phyloP scores from a whole-genome alignment of 2,113 vertebrate genomes.

The Scalopus aquaticus region DNA sequence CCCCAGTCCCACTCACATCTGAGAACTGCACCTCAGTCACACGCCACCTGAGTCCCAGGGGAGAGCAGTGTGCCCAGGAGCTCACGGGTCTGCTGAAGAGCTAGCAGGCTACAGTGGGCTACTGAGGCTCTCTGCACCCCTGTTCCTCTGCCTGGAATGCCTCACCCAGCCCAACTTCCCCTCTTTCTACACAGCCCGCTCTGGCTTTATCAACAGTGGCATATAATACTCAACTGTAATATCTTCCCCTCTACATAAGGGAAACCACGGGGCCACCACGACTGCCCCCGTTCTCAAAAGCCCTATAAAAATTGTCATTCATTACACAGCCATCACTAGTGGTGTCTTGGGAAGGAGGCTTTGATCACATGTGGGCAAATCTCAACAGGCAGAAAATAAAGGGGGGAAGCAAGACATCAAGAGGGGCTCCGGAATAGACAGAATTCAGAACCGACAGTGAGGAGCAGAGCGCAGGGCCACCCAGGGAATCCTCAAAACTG shows the following conservation, averaged over 20 bases:
- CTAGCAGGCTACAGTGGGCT: not conserved
- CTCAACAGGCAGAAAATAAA: not conserved
- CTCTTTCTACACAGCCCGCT: not conserved
- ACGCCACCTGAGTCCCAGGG: not conserved
- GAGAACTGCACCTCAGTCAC: not conserved
- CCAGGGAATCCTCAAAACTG: not conserved
- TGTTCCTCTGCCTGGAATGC: not conserved
- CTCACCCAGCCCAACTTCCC: not conserved
- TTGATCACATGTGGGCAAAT: not conserved
- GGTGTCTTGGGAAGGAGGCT: not conserved
- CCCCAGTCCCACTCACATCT: not conserved
- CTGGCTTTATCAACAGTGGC: not conserved
- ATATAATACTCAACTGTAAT: not conserved
- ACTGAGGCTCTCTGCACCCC: not conserved
- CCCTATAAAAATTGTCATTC: not conserved
- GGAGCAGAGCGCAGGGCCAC: not conserved
- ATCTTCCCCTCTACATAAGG: not conserved
- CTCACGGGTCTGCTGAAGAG: not conserved
- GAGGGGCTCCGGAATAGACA: not conserved
- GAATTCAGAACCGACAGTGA: not conserved
- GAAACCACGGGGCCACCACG: too few relatives aligned
- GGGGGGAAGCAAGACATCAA: not conserved
- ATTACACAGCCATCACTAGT: not conserved
- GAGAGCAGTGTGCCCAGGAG: not conserved
- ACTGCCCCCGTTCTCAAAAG: not conserved